Base-by-base conservation (phyloP, 1,140 invertebrate species). In the Papilio xuthus region DNA sequence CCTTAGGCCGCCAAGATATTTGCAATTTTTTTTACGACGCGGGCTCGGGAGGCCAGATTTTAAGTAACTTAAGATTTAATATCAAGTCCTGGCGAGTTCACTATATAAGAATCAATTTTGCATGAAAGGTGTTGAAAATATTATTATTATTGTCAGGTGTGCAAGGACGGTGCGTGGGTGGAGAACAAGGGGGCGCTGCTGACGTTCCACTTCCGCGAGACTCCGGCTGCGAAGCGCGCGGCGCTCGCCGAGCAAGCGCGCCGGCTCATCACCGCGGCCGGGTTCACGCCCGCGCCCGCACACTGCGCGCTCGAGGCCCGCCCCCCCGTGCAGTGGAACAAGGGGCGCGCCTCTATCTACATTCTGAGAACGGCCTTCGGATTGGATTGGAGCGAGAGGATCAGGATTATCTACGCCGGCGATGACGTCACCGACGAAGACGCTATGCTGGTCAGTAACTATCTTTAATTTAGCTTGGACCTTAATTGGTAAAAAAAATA, bases 401-500 rank as follows among this genome's bases (percentile, higher is more conserved):
- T 98, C 78, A 95, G 97, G 81, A 98, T 98, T 83, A 98, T 98
- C 85, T 98, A 98, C 85, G 97, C 96, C 74, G 98, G 98, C 80
- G 98, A 98, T 91, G 98, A 98, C 93, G 95, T 95, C 15, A 98
- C 98, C 0, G 98, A 98, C 91, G 98, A 98, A 92, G 98, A 98
- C 91, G 98, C 98, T 32, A 98, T 98, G 96, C 95, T 96, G 95
- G 97, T 98, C 92, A 93, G 85, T 84, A 81, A 12, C 28, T 13
- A 26, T 63, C 26, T 32, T 63, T 7, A 20, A 26, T 77, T 47
- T n/a, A 23, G 20, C 2, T 1, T 60, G 26, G 3, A 50, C 6
- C 2, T 47, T 47, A 47, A 15, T 18, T 2, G 13, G 47, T 18
- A 18, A 50, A 6, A 9, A 2, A 1, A 1, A 9, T 47, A 47